Conservation (phyloP, 2,797 vertebrate species). For the Pangasius krempfi region DNA sequence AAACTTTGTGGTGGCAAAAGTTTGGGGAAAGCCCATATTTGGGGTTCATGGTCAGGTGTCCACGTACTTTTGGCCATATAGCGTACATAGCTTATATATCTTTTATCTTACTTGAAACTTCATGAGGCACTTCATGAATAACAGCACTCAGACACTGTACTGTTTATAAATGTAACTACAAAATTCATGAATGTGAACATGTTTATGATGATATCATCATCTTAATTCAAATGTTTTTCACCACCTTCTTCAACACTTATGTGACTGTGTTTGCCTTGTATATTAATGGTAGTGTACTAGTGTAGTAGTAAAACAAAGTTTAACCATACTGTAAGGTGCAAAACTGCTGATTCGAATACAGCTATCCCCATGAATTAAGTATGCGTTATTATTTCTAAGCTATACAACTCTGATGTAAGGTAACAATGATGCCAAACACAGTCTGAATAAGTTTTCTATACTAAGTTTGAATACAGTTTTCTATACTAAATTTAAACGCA, state of each 20-base stretch:
- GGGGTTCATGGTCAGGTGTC: not conserved
- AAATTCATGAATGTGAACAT: not conserved
- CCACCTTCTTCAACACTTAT: not conserved
- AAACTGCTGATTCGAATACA: not conserved
- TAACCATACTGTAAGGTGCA: not conserved
- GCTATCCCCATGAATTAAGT: not conserved
- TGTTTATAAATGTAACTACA: not conserved
- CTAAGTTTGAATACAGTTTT: not conserved
- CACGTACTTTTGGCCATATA: not conserved
- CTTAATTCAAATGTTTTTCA: not conserved
- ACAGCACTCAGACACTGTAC: not conserved
- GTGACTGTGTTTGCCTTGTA: not conserved
- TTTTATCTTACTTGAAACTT: not conserved
- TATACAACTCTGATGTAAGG: not conserved
- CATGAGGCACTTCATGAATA: not conserved
- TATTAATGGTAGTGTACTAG: not conserved
- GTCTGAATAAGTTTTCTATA: not conserved
- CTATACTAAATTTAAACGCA: not conserved
- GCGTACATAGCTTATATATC: not conserved
- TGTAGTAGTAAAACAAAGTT: not conserved
- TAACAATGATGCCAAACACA: not conserved
- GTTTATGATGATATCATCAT: not conserved
- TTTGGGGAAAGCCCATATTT: not conserved
- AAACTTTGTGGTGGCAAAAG: not conserved
- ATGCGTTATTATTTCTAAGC: not conserved